Conservation (phyloP, 2,113 vertebrate genomes). For the Hiodon alosoides region DNA sequence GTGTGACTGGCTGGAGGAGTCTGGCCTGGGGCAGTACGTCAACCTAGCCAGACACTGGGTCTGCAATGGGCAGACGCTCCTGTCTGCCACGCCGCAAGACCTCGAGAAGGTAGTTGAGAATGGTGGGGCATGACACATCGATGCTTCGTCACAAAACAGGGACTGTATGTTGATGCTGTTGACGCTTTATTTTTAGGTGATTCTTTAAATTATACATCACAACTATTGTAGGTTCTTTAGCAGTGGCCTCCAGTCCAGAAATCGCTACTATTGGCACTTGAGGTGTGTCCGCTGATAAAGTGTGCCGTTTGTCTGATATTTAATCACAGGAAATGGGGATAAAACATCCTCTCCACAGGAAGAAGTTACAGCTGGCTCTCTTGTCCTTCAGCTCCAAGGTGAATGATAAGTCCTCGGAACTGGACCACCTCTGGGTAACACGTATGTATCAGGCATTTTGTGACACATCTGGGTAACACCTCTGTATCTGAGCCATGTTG, state of each 20-base stretch:
- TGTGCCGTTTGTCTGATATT: neutral
- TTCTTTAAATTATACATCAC: too few relatives aligned
- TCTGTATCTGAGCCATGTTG: neutral
- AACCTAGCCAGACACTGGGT: constrained; percentile 83
- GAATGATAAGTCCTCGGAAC: constrained; percentile 77
- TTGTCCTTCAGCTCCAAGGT: constrained; percentile 71
- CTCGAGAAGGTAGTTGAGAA: constrained; percentile 82
- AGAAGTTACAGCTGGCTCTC: constrained; percentile 85
- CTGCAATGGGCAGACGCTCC: constrained; percentile 75
- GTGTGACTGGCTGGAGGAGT: constrained; percentile 87
- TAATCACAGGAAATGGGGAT: constrained; percentile 81
- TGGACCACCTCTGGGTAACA: constrained; percentile 92
- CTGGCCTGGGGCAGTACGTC: constrained; percentile 81
- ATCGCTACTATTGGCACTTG: neutral
- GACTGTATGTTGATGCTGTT: neutral
- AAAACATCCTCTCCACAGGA: constrained; percentile 90
- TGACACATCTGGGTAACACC: neutral
- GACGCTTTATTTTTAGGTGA: too few relatives aligned
- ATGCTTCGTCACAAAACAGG: neutral
- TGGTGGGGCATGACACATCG: neutral
- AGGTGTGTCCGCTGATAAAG: neutral
- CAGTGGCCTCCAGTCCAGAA: too few relatives aligned
- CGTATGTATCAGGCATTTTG: constrained; percentile 63
- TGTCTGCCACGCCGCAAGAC: constrained; percentile 80
- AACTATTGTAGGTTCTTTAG: too few relatives aligned